These are phyloP conservation scores for Trogon melanurus DNA, from an alignment of 2,113 vertebrate genomes.

Conservation along the genomic window DNA sequence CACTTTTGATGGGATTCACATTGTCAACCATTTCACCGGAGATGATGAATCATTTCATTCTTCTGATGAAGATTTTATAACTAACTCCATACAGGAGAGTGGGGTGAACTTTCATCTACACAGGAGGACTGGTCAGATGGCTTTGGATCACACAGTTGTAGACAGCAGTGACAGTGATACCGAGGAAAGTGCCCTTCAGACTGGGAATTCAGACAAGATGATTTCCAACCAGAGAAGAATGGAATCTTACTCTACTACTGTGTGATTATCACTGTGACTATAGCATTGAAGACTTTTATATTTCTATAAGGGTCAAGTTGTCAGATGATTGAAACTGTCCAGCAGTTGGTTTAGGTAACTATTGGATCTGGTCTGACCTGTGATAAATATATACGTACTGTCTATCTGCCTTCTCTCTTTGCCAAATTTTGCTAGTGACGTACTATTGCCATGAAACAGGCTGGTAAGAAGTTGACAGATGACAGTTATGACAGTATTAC, in stretches of 20 bases:
- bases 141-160: slow-evolving; percentile 78
- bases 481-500: slow-evolving; percentile 82
- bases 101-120: slow-evolving; percentile 68
- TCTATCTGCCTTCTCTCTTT: slow-evolving; percentile 77
- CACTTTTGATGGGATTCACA: slow-evolving; percentile 95
- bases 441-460: slow-evolving; percentile 70
- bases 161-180: slow-evolving; percentile 90
- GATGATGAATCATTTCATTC: slow-evolving; percentile 88
- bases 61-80: slow-evolving; percentile 89
- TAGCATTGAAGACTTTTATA: slow-evolving; percentile 7
- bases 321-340: slow-evolving; percentile 26
- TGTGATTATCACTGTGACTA: slow-evolving; percentile 83
- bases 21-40: slow-evolving; percentile 90
- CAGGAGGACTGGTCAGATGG: slow-evolving; percentile 73
- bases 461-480: slow-evolving; percentile 58
- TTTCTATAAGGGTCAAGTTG: slow-evolving; percentile 52
- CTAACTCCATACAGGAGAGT: slow-evolving; percentile 75
- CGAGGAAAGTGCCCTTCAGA: slow-evolving; percentile 76
- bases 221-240: slow-evolving; percentile 76
- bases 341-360: slow-evolving; percentile 12
- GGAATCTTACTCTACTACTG: slow-evolving; percentile 86
- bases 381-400: slow-evolving; percentile 51
- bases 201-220: slow-evolving; percentile 53
- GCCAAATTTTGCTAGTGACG: slow-evolving; percentile 80
- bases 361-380: slow-evolving; percentile 28